phyloP scores from a whole-genome alignment of 2,888 invertebrate genomes.

The Liodrosophila aerea region DNA sequence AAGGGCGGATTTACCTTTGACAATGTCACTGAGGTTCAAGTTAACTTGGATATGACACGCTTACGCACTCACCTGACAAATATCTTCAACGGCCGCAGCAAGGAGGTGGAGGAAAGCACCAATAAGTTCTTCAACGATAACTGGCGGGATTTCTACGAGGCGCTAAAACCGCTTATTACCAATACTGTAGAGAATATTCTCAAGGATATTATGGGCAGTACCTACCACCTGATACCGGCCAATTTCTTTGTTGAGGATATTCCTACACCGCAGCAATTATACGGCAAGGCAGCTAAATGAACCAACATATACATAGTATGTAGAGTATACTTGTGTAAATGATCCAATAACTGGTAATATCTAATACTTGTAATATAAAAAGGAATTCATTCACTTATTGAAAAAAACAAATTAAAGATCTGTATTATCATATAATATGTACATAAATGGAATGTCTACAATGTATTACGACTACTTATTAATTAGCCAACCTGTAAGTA shows the following conservation, averaged over 20 bases:
- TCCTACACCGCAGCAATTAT: conserved; percentile 66
- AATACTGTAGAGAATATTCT: conserved; percentile 87
- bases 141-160: conserved; percentile 88
- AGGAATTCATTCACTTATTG: too few relatives aligned
- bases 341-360: too few relatives aligned
- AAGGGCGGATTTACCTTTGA: conserved; percentile 86
- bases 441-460: too few relatives aligned
- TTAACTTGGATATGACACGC: conserved; percentile 86
- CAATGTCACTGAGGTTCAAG: conserved; percentile 86
- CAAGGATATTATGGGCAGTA: conserved; percentile 85
- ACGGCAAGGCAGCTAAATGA: conserved; percentile 30
- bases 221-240: conserved; percentile 87
- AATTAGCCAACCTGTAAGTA: too few relatives aligned
- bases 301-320: too few relatives aligned
- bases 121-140: conserved; percentile 88
- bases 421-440: too few relatives aligned
- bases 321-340: too few relatives aligned
- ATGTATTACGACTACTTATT: too few relatives aligned
- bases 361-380: too few relatives aligned
- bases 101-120: conserved; percentile 85
- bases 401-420: too few relatives aligned
- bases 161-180: conserved; percentile 86
- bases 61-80: conserved; percentile 86
- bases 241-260: conserved; percentile 87
- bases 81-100: conserved; percentile 83